Evolutionary conservation across 2,888 invertebrate genomes (phyloP).

Genomic region (Apamea monoglypha): DNA sequence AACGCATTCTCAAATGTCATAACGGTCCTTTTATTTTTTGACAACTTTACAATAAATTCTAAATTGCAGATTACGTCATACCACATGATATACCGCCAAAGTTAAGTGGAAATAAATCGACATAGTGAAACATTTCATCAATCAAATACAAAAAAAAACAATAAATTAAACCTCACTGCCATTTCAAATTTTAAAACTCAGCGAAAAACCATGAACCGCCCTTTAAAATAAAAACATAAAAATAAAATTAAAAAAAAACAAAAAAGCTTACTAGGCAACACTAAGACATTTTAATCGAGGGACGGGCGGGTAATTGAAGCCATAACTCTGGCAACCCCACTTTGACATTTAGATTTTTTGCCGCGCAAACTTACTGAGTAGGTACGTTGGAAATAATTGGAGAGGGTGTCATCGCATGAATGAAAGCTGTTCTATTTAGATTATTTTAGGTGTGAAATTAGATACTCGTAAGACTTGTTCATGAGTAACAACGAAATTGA

Average conservation of each 20-base stretch:
- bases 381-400: conserved; percentile 79
- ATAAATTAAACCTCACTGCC: conserved; percentile 22
- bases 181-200: conserved; percentile 45
- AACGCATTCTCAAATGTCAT: no score
- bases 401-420: conserved; percentile 75
- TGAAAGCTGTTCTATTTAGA: conserved; percentile 53
- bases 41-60: neutral
- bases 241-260: conserved; percentile 72
- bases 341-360: conserved; percentile 89
- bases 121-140: neutral
- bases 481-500: conserved; percentile 8
- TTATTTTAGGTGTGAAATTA: conserved; percentile 49
- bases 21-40: no score
- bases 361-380: conserved; percentile 82
- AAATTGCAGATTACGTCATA: neutral
- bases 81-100: neutral
- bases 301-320: conserved; percentile 86
- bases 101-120: neutral
- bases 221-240: conserved; percentile 70
- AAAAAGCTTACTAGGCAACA: conserved; percentile 76
- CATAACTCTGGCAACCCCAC: conserved; percentile 88
- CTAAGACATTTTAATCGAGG: conserved; percentile 89
- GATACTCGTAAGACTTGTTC: conserved; percentile 48
- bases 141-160: neutral
- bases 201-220: conserved; percentile 72